Evolutionary conservation across 2,888 invertebrate genomes (phyloP), one percentile per base, ranked within the genome.

Genomic region (Calliopum simillimum): DNA sequence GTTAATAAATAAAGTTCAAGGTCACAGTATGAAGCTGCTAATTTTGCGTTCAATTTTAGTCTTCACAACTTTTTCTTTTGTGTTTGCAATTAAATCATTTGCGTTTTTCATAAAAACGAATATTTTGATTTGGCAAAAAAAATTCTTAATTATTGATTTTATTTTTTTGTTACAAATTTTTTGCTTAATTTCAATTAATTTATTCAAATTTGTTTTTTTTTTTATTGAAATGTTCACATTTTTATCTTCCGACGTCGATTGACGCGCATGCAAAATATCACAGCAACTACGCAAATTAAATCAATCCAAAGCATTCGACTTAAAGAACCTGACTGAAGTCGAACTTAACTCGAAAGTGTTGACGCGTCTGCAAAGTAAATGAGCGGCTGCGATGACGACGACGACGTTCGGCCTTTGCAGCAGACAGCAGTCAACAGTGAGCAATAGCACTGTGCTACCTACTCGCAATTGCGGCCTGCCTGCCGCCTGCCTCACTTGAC

Each of bases 231-330:
- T 23, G 14, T 62, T n/a, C 43, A 16, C 33, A 43, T 14, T n/a
- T 16, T 43, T 21, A 43, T 33, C n/a, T 14, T 12, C n/a, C 56
- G 8, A 56, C 21, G 23, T 6, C 25, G 4, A 12, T n/a, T 8
- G 19, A 25, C 56, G 21, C 51, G 41, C 58, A 58, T 53, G 25
- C 33, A 33, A 33, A 33, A 33, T 33, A 33, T 33, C 33, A 33
- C 33, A 33, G 14, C 19, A 41, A n/a, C 43, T 25, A 25, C 25
- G 58, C 59, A 64, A 65, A 23, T 21, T 21, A 21, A 47, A 70
- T 71, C 70, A 68, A 74, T 58, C 70, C 67, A 72, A 68, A 72
- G 69, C 70, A 71, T 66, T 67, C 74, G 69, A 63, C 74, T 74
- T 69, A 56, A 74, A 74, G 69, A 74, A 72, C 69, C 69, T 69